A percentile compares a stretch with the other conserved stretches of the same genome.
phyloP scores from a whole-genome alignment of 2,888 invertebrate species.

The Ctenicera cuprea region DNA sequence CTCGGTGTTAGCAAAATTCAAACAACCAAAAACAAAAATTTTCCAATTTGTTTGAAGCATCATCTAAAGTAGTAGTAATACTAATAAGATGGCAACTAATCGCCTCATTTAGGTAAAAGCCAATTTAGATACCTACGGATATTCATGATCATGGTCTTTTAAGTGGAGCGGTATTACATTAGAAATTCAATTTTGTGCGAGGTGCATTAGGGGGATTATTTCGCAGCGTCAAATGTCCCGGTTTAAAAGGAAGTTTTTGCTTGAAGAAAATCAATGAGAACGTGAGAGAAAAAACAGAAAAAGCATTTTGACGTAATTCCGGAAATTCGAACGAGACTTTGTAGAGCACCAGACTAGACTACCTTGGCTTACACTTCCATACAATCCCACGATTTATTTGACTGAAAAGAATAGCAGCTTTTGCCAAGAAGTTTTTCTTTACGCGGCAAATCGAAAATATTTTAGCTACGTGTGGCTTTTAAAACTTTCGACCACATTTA shows the following conservation, averaged over 20 bases:
- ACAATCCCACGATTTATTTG: conserved; percentile 5
- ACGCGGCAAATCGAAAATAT: background rate
- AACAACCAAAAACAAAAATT: no score
- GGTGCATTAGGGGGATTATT: no score
- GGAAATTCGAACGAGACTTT: background rate
- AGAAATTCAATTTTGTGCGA: no score
- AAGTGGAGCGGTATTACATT: no score
- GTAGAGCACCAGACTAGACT: background rate
- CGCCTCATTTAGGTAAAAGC: no score
- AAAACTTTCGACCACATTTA: conserved; percentile 5
- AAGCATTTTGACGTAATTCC: background rate
- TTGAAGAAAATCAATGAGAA: background rate
- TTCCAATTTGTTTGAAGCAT: no score
- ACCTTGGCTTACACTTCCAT: conserved; percentile 2
- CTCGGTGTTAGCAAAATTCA: no score
- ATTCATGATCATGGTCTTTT: no score
- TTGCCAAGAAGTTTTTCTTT: conserved; percentile 5
- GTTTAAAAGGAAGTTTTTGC: background rate
- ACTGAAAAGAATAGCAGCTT: background rate
- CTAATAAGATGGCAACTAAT: no score
- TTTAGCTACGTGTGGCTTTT: background rate
- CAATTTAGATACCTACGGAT: no score
- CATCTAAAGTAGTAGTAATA: no score
- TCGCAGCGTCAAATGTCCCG: no score
- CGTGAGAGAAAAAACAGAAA: background rate